Evolutionary conservation across 2,113 vertebrate genomes (phyloP).

Genomic region (Craseonycteris thonglongyai): DNA sequence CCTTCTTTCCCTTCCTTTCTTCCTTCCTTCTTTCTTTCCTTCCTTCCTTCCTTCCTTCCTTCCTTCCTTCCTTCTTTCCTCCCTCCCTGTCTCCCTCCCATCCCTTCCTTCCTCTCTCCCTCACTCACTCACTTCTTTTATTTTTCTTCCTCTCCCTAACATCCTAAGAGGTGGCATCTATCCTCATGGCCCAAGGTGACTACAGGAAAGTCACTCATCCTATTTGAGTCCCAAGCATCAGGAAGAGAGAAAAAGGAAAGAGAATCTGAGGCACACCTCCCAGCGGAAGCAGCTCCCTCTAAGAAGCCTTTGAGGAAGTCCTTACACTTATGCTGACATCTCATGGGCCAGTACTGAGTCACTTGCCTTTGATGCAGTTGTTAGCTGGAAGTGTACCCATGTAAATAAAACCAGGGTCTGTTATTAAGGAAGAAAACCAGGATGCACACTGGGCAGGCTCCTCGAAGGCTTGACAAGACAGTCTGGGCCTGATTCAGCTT

Average conservation of each 20-base stretch:
- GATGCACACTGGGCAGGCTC: background rate
- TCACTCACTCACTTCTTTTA: fast-evolving
- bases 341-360: background rate
- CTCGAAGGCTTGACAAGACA: background rate
- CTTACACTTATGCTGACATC: fast-evolving
- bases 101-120: fast-evolving
- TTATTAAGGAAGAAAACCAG: background rate
- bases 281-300: background rate
- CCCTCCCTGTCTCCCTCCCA: fast-evolving
- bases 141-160: background rate
- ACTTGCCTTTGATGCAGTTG: background rate
- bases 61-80: fast-evolving
- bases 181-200: background rate
- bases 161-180: background rate
- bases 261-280: fast-evolving
- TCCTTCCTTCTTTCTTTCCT: fast-evolving
- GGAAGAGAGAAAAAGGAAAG: background rate
- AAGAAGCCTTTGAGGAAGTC: background rate
- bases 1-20: fast-evolving
- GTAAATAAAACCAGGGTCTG: background rate
- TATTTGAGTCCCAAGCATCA: background rate
- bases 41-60: fast-evolving
- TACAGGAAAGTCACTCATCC: background rate
- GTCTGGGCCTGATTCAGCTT: background rate
- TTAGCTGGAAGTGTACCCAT: background rate